phyloP scores from a whole-genome alignment of 2,797 vertebrate genomes.

The Aselliscus stoliczkanus region DNA sequence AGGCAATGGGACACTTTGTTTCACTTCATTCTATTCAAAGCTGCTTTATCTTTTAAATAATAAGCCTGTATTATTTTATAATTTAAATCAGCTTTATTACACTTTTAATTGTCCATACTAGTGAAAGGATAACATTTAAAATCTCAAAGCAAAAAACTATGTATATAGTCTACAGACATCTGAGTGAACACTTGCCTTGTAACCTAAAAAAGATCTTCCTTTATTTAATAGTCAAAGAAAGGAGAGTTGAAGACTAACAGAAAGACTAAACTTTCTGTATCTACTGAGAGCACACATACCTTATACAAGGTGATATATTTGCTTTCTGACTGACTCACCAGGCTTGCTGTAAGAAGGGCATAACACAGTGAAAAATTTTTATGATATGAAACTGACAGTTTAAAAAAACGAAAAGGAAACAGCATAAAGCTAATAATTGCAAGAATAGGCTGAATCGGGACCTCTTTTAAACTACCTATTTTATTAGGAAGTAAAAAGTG shows the following conservation, averaged over 20 bases:
- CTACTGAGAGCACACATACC: neutral
- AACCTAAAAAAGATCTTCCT: constrained; percentile 15
- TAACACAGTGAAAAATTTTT: neutral
- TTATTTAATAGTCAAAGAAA: constrained; percentile 15
- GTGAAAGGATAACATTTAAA: neutral
- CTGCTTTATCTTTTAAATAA: neutral
- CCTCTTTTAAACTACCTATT: constrained; percentile 6
- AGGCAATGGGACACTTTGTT: neutral
- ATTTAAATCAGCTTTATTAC: constrained; percentile 21
- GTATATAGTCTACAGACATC: neutral
- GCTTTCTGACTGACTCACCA: neutral
- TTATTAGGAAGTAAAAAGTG: constrained; percentile 45
- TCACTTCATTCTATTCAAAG: neutral
- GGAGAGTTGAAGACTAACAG: neutral
- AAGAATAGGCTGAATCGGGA: neutral
- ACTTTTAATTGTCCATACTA: neutral
- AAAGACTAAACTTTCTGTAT: neutral
- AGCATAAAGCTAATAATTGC: constrained; percentile 14
- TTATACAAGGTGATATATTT: neutral
- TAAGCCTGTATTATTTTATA: neutral
- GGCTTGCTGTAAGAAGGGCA: neutral
- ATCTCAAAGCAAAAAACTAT: constrained; percentile 20
- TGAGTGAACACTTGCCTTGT: neutral
- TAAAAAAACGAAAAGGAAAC: neutral
- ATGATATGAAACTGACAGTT: neutral